phyloP scores from a whole-genome alignment of 2,113 vertebrate species.

The Myxocyprinus asiaticus region DNA sequence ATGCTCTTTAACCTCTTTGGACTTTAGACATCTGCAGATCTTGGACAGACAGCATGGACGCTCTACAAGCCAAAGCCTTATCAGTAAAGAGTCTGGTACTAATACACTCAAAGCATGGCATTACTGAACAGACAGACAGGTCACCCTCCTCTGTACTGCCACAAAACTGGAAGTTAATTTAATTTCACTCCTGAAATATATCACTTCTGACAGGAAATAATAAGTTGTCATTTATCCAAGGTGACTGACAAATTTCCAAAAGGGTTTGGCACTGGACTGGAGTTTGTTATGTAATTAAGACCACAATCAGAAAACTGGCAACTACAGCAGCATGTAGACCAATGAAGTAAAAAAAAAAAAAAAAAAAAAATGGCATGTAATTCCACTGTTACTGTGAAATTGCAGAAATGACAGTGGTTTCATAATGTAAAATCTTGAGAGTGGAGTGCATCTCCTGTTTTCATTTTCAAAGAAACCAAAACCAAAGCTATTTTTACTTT shows the following conservation, averaged over 20 bases:
- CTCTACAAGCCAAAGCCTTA: constrained; percentile 8
- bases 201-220: too few relatives aligned
- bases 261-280: too few relatives aligned
- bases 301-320: too few relatives aligned
- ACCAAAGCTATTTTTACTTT: neutral
- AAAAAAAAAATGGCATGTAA: too few relatives aligned
- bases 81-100: neutral
- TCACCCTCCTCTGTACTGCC: constrained; percentile 7
- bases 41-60: neutral
- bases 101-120: constrained; percentile 14
- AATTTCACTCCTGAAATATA: too few relatives aligned
- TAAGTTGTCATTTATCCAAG: too few relatives aligned
- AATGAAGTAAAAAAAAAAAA: too few relatives aligned
- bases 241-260: too few relatives aligned
- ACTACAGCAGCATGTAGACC: too few relatives aligned
- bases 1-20: constrained; percentile 42
- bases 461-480: constrained; percentile 6
- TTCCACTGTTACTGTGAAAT: too few relatives aligned
- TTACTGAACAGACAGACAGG: constrained; percentile 23
- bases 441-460: neutral
- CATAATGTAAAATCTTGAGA: too few relatives aligned
- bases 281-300: too few relatives aligned
- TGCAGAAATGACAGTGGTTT: neutral
- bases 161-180: neutral
- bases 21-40: constrained; percentile 12